A percentile compares a stretch with the other conserved stretches of the same genome.
Evolutionary conservation across 1,140 invertebrate species (phyloP).

Genomic region (Ceratina japonica): DNA sequence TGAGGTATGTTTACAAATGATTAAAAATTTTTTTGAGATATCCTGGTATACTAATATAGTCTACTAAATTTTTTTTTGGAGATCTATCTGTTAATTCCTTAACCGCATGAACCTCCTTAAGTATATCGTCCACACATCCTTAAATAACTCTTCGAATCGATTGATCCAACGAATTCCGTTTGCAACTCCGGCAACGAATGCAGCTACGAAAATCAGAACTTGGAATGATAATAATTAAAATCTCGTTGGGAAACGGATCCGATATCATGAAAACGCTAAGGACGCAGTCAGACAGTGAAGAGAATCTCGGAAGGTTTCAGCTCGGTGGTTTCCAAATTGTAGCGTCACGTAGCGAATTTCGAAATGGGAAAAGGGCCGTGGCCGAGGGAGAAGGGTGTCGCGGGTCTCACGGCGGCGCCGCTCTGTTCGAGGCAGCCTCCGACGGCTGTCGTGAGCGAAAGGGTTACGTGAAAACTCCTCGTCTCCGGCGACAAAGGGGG

Average conservation of each 20-base stretch:
- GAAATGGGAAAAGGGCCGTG: constrained; percentile 24
- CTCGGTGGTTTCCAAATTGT: not conserved
- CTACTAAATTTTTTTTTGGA: no score
- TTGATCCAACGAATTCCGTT: not conserved
- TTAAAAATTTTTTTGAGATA: no score
- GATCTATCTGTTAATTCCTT: no score
- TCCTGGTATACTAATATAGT: no score
- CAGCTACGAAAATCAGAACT: not conserved
- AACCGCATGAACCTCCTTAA: no score
- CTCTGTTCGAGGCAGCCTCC: not conserved
- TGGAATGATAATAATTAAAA: constrained; percentile 33
- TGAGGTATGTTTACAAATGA: no score
- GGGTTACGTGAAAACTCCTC: constrained; percentile 48
- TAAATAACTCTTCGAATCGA: not conserved
- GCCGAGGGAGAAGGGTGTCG: constrained; percentile 20
- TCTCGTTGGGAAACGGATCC: constrained; percentile 3
- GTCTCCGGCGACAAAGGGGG: constrained; percentile 42
- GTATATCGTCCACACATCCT: no score
- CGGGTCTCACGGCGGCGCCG: constrained; percentile 34
- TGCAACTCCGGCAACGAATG: not conserved
- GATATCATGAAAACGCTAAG: constrained; percentile 16
- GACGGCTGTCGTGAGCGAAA: constrained; percentile 37
- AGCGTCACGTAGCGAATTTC: constrained; percentile 30
- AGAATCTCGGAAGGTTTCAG: not conserved
- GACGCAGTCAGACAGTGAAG: constrained; percentile 10